phyloP scores from a whole-genome alignment of 2,888 invertebrate genomes.

The Macrophya annulata region DNA sequence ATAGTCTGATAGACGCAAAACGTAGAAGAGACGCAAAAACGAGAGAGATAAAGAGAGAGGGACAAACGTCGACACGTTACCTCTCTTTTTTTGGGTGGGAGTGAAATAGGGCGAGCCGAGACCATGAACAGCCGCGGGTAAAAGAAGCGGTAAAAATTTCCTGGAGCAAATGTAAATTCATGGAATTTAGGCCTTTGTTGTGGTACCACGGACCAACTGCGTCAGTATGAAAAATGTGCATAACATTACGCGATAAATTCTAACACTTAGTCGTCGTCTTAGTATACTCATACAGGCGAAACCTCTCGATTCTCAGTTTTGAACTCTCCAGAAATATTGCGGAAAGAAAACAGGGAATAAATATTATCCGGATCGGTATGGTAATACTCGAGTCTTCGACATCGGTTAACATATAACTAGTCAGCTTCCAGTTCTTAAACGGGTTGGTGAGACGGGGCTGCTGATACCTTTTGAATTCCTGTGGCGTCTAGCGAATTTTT shows the following conservation, averaged over 20 bases:
- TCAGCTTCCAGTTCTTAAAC: not conserved
- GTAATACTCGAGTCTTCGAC: too few species aligned
- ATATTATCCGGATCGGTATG: too few species aligned
- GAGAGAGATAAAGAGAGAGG: not conserved
- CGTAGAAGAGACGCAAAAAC: slow-evolving; percentile 15
- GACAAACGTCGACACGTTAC: not conserved
- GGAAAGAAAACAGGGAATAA: not conserved
- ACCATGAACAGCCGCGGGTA: not conserved
- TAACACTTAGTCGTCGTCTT: not conserved
- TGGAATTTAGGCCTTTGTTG: slow-evolving; percentile 52
- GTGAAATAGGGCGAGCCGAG: slow-evolving; percentile 39
- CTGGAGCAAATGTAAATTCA: slow-evolving; percentile 53
- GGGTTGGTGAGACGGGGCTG: not conserved
- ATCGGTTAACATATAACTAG: not conserved
- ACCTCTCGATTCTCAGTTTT: not conserved
- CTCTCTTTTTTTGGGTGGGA: not conserved
- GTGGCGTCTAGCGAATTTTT: slow-evolving; percentile 12
- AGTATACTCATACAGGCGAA: not conserved
- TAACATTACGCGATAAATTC: slow-evolving; percentile 53
- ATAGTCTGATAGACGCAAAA: slow-evolving; percentile 53
- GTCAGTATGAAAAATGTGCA: slow-evolving; percentile 48
- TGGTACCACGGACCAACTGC: slow-evolving; percentile 19
- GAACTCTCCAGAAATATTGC: not conserved
- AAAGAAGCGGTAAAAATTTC: slow-evolving; percentile 31
- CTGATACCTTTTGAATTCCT: not conserved